Percentiles rank a stretch among this genome's conserved stretches.
Conservation (phyloP, 1,140 invertebrate genomes). For the Drosophila sp. region DNA sequence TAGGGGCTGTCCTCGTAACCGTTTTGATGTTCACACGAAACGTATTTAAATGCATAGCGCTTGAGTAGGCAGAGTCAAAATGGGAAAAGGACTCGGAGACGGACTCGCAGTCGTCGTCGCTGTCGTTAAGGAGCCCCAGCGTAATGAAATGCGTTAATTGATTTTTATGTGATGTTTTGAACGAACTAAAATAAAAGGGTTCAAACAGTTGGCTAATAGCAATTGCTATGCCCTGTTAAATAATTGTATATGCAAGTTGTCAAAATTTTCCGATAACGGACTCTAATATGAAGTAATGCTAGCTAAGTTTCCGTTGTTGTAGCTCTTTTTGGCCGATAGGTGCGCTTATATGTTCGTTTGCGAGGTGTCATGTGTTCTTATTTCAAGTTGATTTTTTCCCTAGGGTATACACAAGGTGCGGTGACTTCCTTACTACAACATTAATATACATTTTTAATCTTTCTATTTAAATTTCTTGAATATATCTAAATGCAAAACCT, state of each 20-base stretch:
- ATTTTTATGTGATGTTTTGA: constrained; percentile 62
- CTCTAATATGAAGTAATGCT: too few species aligned
- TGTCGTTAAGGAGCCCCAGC: constrained; percentile 36
- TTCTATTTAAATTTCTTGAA: too few species aligned
- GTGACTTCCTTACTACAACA: too few species aligned
- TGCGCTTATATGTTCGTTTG: too few species aligned
- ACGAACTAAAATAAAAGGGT: constrained; percentile 12
- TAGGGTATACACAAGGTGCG: too few species aligned
- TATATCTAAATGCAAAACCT: too few species aligned
- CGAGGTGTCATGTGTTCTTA: too few species aligned
- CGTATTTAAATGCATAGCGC: constrained; percentile 74
- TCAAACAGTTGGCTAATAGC: constrained; percentile 58
- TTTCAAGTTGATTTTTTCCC: too few species aligned
- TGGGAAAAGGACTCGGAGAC: constrained; percentile 12
- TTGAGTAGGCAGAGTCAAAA: constrained; percentile 46
- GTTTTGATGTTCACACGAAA: constrained; percentile 75
- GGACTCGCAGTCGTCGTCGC: background rate
- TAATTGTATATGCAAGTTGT: background rate
- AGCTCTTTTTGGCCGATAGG: too few species aligned
- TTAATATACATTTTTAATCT: too few species aligned
- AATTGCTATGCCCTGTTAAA: constrained; percentile 27
- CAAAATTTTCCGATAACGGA: background rate
- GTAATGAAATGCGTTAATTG: constrained; percentile 72
- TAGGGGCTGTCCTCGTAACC: constrained; percentile 74
- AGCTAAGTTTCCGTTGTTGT: too few species aligned